phyloP scores from a whole-genome alignment of 2,113 vertebrate species.

The Nansenia antarctica region DNA sequence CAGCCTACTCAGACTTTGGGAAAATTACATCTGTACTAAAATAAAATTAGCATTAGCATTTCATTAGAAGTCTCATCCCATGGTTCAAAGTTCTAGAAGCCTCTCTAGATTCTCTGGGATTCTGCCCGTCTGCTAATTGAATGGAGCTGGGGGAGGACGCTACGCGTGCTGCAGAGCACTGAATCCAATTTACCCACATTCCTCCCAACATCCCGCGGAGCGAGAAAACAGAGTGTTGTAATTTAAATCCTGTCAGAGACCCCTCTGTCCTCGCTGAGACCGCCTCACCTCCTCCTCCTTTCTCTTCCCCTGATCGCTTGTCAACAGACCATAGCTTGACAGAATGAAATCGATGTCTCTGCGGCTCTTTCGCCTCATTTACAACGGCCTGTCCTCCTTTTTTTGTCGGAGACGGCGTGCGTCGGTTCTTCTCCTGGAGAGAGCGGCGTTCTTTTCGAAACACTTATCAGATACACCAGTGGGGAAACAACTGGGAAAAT shows the following conservation, averaged over 20 bases:
- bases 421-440: constrained; percentile 11
- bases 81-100: no score
- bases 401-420: not conserved
- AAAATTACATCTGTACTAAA: not conserved
- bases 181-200: constrained; percentile 11
- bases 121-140: not conserved
- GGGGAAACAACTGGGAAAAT: no score
- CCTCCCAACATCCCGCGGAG: constrained; percentile 20
- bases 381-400: not conserved
- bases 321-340: constrained; percentile 37
- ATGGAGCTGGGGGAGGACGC: not conserved
- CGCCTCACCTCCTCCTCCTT: constrained; percentile 34
- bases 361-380: constrained; percentile 24
- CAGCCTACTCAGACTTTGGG: no score
- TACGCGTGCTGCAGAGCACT: not conserved
- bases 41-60: not conserved
- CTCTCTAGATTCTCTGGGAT: not conserved
- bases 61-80: not conserved
- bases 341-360: constrained; percentile 36
- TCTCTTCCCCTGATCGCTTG: constrained; percentile 34
- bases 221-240: constrained; percentile 21
- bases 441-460: not conserved
- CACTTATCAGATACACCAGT: not conserved
- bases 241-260: constrained; percentile 44
- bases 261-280: constrained; percentile 26